Percentiles rank a stretch among this genome's conserved stretches.
Evolutionary conservation across 2,113 vertebrate genomes (phyloP).

Genomic region (Acinonyx jubatus): DNA sequence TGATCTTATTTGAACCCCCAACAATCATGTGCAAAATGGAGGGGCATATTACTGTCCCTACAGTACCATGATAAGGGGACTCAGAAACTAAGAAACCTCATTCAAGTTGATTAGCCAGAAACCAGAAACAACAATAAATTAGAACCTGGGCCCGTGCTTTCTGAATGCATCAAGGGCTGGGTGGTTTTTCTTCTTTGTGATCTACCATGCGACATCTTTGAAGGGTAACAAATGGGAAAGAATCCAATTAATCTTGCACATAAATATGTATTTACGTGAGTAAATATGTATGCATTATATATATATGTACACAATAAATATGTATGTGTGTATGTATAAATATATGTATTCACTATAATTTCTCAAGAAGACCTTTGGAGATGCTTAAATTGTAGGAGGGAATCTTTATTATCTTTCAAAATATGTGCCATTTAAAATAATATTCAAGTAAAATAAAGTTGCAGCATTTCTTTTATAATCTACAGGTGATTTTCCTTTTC

Average conservation of each 20-base stretch:
- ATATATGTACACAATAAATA: neutral
- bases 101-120: neutral
- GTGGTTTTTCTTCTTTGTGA: conserved; percentile 3
- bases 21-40: neutral
- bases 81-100: neutral
- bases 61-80: neutral
- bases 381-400: neutral
- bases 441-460: conserved; percentile 26
- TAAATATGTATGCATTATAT: conserved; percentile 4
- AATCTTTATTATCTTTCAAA: conserved; percentile 18
- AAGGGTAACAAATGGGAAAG: neutral
- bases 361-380: conserved; percentile 21
- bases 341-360: neutral
- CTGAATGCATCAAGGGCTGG: neutral
- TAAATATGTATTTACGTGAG: conserved; percentile 12
- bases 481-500: conserved; percentile 20
- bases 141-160: conserved; percentile 1
- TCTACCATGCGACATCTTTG: neutral
- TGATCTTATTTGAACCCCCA: neutral
- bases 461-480: conserved; percentile 4
- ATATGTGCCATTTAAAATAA: conserved; percentile 51
- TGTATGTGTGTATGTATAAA: neutral
- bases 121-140: conserved; percentile 1
- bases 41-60: neutral
- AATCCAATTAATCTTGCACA: neutral